phyloP scores from a whole-genome alignment of 2,888 invertebrate species.

The Orchesellides sinensis region DNA sequence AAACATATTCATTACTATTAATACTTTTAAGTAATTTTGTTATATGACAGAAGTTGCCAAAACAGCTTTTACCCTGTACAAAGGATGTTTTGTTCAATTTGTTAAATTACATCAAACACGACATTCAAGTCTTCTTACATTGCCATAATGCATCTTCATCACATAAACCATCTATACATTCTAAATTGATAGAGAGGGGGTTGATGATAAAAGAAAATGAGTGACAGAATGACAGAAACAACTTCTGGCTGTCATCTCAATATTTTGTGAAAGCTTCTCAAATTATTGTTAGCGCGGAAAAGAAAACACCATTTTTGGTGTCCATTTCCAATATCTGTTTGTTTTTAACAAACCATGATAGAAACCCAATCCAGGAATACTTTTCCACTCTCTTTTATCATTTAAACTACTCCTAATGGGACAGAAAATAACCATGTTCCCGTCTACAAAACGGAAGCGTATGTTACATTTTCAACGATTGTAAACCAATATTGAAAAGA shows the following conservation, averaged over 20 bases:
- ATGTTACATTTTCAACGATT: no score
- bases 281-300: neutral
- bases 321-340: neutral
- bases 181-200: neutral
- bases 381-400: no score
- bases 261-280: conserved; percentile 1
- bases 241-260: conserved; percentile 9
- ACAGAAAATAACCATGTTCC: no score
- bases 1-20: no score
- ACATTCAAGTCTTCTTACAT: neutral
- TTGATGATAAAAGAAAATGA: conserved; percentile 19
- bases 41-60: neutral
- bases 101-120: neutral
- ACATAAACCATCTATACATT: neutral
- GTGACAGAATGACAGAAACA: conserved; percentile 27
- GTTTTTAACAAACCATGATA: no score
- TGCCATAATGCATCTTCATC: neutral
- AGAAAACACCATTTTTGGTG: neutral
- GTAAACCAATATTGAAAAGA: no score
- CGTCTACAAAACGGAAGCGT: neutral
- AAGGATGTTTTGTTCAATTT: conserved; percentile 1
- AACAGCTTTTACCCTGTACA: no score
- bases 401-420: no score
- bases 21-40: no score
- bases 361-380: no score